These are phyloP conservation scores for Cygnus olor DNA, from an alignment of 2,797 vertebrate species.

Conservation along the genomic window DNA sequence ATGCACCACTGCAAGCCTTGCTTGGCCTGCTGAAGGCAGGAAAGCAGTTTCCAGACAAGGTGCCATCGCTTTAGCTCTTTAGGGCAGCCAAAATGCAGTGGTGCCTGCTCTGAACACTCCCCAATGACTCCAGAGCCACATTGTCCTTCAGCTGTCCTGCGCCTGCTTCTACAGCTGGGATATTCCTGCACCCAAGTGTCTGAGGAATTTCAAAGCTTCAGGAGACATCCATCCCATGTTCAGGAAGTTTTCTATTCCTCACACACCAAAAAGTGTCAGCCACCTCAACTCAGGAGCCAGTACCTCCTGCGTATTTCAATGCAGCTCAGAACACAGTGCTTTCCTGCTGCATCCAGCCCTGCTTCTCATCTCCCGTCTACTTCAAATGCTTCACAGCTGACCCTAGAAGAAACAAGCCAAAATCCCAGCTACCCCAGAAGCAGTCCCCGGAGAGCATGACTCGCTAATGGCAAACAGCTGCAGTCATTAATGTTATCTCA, in stretches of 20 bases:
- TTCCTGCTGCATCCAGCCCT: fast-evolving
- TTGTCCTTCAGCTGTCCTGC: neutral
- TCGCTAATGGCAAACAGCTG: conserved; percentile 57
- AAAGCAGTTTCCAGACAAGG: neutral
- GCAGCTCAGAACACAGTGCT: fast-evolving
- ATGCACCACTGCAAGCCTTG: neutral
- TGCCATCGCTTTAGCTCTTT: neutral
- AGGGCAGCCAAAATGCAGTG: neutral
- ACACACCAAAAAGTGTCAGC: neutral
- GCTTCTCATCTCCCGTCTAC: neutral
- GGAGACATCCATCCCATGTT: neutral
- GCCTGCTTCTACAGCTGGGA: neutral
- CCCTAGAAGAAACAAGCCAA: conserved; percentile 3
- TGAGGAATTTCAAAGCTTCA: neutral
- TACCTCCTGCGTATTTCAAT: neutral
- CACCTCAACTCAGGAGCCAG: fast-evolving
- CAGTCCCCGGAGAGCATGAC: neutral
- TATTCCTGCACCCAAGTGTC: neutral
- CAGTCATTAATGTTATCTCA: neutral
- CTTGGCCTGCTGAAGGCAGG: neutral
- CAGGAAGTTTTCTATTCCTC: conserved; percentile 11
- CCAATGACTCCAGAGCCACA: neutral
- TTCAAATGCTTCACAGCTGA: neutral
- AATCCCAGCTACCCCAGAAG: conserved; percentile 35
- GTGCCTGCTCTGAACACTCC: neutral